Base-by-base conservation (phyloP, 2,888 invertebrate species). In the Quadroppia sp. region DNA sequence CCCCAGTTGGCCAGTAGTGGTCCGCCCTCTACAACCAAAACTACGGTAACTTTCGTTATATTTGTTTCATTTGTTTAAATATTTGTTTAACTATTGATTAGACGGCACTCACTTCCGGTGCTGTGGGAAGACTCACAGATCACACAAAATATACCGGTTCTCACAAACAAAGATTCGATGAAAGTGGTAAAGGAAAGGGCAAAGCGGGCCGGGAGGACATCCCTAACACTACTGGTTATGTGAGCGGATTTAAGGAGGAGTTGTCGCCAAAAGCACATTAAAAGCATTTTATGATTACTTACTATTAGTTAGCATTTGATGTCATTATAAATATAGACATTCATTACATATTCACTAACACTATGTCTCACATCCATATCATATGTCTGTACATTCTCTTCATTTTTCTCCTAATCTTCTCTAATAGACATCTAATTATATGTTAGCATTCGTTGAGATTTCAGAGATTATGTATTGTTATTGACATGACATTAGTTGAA, bases 111-210 rank as follows among this genome's bases (percentile, higher is more conserved):
- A 75, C 76, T 85, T 87, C 82, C 2, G 83, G 82, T n/a, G 82
- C 85, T 0, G 89, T 90, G 3, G 90, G 90, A 78, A 86, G 93
- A 76, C 82, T 93, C 78, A 93, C 93, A 0, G 92, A 93, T 81
- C 87, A 90, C n/a, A 88, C 87, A 79, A 92, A 91, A 81, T 93
- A 92, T 82, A 93, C 93, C 0, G 93, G 93, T 71, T 90, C 91
- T 6, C 91, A 91, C 82, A 91, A 88, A 81, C 90, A 92, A 79
- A 88, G 93, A 30, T 93, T 92, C 81, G 92, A 92, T 82, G 89
- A 89, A 72, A 84, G 86, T 32, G 93, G 93, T 75, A 92, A 90
- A 82, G 92, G 92, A 23, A 73, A 76, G 11, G 93, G 93, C 7
- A 90, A 91, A 74, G 86, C 90, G 1, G 93, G 93, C 28, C 85